phyloP scores from a whole-genome alignment of 2,113 vertebrate species.

The Myodes glareolus region DNA sequence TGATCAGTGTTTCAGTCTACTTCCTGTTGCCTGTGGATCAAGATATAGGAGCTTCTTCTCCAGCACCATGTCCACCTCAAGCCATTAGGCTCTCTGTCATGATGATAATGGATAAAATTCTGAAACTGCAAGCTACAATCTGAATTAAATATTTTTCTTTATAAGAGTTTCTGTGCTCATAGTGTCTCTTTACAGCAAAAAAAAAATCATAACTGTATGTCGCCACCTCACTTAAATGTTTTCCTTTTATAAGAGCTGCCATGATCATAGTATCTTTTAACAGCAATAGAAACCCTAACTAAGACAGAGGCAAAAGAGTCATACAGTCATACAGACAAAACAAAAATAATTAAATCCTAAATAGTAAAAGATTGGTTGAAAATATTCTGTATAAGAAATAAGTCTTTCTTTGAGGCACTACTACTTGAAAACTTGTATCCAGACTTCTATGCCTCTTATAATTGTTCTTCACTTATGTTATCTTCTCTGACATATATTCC shows the following conservation, averaged over 20 bases:
- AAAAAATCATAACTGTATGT: background rate
- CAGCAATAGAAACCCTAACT: background rate
- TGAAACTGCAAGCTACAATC: background rate
- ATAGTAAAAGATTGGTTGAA: background rate
- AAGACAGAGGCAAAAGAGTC: background rate
- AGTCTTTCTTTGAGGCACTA: background rate
- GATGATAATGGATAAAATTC: background rate
- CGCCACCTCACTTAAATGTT: background rate
- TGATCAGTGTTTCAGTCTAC: background rate
- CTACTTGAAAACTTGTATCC: background rate
- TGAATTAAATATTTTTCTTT: too few relatives aligned
- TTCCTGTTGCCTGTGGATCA: background rate
- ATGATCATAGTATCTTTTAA: background rate
- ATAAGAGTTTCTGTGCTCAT: too few relatives aligned
- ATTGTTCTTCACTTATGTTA: background rate
- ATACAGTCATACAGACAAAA: background rate
- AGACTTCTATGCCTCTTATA: background rate
- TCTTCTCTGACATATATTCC: background rate
- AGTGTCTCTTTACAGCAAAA: background rate
- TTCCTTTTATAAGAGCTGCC: background rate
- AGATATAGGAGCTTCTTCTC: background rate
- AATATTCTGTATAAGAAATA: background rate
- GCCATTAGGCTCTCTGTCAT: background rate
- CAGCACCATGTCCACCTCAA: background rate
- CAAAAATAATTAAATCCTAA: background rate